Conservation (phyloP, 2,888 invertebrate species). For the Hecatera dysodea region DNA sequence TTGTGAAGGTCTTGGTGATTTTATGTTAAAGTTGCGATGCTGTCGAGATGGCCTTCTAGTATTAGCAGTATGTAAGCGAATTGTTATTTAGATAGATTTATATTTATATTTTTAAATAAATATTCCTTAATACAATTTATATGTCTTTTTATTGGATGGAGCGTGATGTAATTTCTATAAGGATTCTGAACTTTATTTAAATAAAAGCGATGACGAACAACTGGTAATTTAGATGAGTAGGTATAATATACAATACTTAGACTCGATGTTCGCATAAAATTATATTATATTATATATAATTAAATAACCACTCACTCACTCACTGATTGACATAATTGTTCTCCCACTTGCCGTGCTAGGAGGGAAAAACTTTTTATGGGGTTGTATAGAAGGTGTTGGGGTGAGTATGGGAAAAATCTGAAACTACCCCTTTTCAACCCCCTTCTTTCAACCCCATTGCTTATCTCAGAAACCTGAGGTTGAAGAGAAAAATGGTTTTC, state of each 20-base stretch:
- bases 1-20: conserved; percentile 83
- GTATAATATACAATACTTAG: conserved; percentile 31
- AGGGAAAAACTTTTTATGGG: no score
- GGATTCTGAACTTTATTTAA: conserved; percentile 33
- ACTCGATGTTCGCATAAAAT: conserved; percentile 48
- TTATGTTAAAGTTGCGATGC: conserved; percentile 79
- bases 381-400: no score
- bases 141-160: conserved; percentile 62
- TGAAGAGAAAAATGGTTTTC: no score
- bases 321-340: no score
- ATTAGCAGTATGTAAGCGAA: conserved; percentile 83
- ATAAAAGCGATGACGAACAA: conserved; percentile 42
- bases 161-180: conserved; percentile 47
- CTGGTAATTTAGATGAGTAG: conserved; percentile 29
- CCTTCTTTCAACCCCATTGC: no score
- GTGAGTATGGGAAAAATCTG: no score
- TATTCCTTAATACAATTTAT: conserved; percentile 76
- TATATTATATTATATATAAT: conserved; percentile 40
- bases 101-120: conserved; percentile 80
- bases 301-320: no score
- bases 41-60: conserved; percentile 88
- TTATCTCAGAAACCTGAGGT: no score
- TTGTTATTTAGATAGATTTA: conserved; percentile 83
- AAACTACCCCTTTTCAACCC: no score
- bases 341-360: no score